Base-by-base conservation (phyloP, 2,888 invertebrate genomes). In the Orchestes rusci region DNA sequence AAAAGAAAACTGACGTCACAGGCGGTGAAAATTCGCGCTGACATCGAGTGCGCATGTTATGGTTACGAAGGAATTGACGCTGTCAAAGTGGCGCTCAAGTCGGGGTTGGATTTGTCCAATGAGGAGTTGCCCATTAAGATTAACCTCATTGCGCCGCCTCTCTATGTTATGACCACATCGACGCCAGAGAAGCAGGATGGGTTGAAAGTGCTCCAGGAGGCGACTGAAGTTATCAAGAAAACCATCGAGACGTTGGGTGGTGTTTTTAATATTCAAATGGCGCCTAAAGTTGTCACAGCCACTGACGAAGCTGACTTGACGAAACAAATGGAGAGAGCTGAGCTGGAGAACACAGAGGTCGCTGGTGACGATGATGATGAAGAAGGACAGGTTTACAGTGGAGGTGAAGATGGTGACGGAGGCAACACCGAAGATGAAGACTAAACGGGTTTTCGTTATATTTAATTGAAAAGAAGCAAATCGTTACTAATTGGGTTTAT, bases 51-150 rank as follows among this genome's bases (percentile, higher is more conserved):
- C 54, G 87, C 91, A 0, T 94, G 94, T 68, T 95, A 92, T 60
- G 89, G 91, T 1, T 99, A 97, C 62, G 97, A 99, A 67, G 99
- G 99, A 18, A 96, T 99, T 54, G 97, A 99, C 71, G 99, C 99
- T 3, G 96, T 99, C 0, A 94, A 99, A 67, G 75, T 84, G 31
- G 93, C 99, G 0, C 71, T 99, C 29, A 85, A 82, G 66, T 78
- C 89, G 52, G 99, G 99, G 1, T 78, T 99, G 27, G 82, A 86
- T 29, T 73, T 92, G 39, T 94, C 96, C 3, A 93, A 92, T 1
- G 84, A 86, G 56, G 92, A 92, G 56, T 76, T 97, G 71, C 95
- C 96, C 1, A 93, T 99, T 57, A 95, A 94, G 77, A 99, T 99
- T 58, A 97, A 99, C 72, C 75, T 99, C 54, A 99, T 99, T 65